Percentiles rank a stretch among this genome's conserved stretches.
These are phyloP conservation scores for Antennarius striatus DNA, from an alignment of 2,113 vertebrate genomes.

Conservation along the genomic window DNA sequence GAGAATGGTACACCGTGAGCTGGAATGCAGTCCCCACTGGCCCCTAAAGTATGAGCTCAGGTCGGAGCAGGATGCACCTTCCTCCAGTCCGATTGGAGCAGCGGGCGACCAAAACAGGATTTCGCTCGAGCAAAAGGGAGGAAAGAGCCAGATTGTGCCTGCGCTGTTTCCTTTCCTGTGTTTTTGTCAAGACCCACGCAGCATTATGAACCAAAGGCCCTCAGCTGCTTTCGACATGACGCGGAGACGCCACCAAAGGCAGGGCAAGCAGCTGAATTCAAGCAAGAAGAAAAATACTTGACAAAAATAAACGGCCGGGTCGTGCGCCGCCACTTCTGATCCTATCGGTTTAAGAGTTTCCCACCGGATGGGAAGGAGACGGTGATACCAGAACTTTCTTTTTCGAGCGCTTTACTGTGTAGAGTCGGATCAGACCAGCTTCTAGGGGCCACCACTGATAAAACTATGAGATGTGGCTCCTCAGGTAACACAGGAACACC, in stretches of 20 bases:
- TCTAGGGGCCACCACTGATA: constrained; percentile 26
- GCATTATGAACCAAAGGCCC: constrained; percentile 46
- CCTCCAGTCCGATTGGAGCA: constrained; percentile 38
- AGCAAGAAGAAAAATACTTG: constrained; percentile 13
- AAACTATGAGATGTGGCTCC: constrained; percentile 18
- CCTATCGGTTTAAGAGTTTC: constrained; percentile 52
- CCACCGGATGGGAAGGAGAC: constrained; percentile 41
- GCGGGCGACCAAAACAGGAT: constrained; percentile 54
- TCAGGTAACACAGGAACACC: constrained; percentile 46
- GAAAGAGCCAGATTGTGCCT: constrained; percentile 25
- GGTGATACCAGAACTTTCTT: constrained; percentile 1
- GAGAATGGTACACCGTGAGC: constrained; percentile 64
- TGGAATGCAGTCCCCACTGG: constrained; percentile 57
- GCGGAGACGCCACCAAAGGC: constrained; percentile 26
- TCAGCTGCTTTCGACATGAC: constrained; percentile 48
- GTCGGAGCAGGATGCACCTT: constrained; percentile 54
- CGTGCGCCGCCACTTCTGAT: constrained; percentile 38
- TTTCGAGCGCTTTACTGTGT: constrained; percentile 37
- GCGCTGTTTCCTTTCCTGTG: constrained; percentile 35
- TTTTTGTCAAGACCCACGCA: constrained; percentile 46
- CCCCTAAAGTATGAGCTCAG: constrained; percentile 41
- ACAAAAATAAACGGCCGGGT: constrained; percentile 20
- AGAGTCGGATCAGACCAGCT: constrained; percentile 31
- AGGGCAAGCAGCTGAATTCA: constrained; percentile 35
- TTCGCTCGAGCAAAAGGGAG: constrained; percentile 28